These are phyloP conservation scores for Gonioctena quinquepunctata DNA, from an alignment of 1,140 invertebrate genomes.

Conservation along the genomic window DNA sequence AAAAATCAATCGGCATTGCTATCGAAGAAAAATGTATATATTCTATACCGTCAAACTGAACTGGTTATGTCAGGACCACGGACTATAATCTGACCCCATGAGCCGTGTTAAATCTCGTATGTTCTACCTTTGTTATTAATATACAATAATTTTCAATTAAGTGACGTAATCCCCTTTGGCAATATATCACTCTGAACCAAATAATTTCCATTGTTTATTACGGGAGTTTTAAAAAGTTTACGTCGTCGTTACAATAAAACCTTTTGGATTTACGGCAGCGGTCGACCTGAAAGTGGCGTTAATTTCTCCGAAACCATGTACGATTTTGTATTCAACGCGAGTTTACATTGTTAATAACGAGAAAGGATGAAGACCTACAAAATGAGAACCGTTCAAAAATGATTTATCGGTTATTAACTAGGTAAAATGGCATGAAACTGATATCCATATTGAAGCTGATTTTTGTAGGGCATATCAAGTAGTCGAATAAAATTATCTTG, in stretches of 20 bases:
- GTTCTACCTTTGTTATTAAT: background rate
- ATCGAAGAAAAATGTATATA: too few relatives aligned
- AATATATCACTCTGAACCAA: background rate
- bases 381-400: background rate
- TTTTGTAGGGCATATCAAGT: background rate
- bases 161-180: background rate
- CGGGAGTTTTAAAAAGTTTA: background rate
- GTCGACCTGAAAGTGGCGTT: background rate
- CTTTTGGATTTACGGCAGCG: background rate
- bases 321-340: background rate
- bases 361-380: background rate
- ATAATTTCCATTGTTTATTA: background rate
- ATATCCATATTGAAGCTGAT: background rate
- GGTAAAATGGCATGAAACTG: background rate
- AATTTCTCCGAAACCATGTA: background rate
- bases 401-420: background rate
- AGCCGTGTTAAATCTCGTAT: background rate
- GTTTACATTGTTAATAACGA: background rate
- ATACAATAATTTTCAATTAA: background rate
- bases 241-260: background rate
- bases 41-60: too few relatives aligned
- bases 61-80: too few relatives aligned
- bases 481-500: too few relatives aligned
- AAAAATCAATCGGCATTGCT: too few relatives aligned
- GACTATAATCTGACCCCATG: background rate